These are phyloP conservation scores for Cydia amplana DNA, from an alignment of 1,140 invertebrate species.

Conservation along the genomic window DNA sequence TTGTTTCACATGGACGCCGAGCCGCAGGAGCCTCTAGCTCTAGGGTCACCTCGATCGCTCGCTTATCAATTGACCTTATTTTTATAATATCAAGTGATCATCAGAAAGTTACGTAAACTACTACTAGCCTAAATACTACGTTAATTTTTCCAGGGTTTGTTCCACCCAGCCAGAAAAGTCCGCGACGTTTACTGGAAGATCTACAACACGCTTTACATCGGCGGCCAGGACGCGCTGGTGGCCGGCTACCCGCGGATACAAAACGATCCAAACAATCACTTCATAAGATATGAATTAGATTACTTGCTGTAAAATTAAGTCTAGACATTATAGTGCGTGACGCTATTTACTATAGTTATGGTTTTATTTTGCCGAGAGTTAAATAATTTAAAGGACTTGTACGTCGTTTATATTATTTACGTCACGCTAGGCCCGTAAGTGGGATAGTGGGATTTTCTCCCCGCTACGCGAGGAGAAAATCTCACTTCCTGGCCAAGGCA, in stretches of 20 bases:
- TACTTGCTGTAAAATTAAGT: conserved; percentile 81
- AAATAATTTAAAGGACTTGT: background rate
- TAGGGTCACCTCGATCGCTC: too few species aligned
- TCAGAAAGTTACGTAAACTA: too few species aligned
- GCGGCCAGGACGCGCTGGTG: conserved; percentile 98
- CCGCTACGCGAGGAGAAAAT: too few species aligned
- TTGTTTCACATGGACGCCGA: too few species aligned
- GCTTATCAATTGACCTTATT: too few species aligned
- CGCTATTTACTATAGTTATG: conserved; percentile 42
- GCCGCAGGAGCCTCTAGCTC: too few species aligned
- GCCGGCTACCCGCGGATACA: conserved; percentile 97
- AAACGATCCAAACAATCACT: conserved; percentile 98
- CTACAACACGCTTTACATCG: conserved; percentile 99
- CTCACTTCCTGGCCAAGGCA: too few species aligned
- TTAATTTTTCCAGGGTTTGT: conserved; percentile 89
- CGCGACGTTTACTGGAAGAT: conserved; percentile 99
- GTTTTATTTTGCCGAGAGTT: conserved; percentile 39
- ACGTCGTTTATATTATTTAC: background rate
- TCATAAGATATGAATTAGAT: conserved; percentile 97
- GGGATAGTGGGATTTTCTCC: too few species aligned
- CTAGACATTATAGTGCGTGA: conserved; percentile 41
- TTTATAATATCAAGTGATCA: too few species aligned
- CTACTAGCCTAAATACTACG: conserved; percentile 18
- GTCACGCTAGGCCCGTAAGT: too few species aligned
- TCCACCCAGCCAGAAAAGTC: conserved; percentile 99